A percentile compares a stretch with the other conserved stretches of the same genome.
These are phyloP conservation scores for Drosophila formosana DNA, from an alignment of 2,888 invertebrate genomes.

Conservation along the genomic window DNA sequence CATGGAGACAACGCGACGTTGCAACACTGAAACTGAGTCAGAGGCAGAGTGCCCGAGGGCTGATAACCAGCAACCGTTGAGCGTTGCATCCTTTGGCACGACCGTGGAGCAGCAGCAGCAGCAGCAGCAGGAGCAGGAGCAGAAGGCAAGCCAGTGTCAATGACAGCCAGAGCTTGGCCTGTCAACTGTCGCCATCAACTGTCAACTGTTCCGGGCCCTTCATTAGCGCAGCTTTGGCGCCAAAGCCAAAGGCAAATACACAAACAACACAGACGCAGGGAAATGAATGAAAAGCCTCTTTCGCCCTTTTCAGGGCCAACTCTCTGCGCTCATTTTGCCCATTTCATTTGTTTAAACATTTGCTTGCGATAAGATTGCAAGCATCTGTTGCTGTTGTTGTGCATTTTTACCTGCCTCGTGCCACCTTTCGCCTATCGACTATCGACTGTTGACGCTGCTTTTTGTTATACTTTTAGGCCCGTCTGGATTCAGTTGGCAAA, in stretches of 20 bases:
- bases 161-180: slow-evolving; percentile 43
- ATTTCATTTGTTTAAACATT: slow-evolving; percentile 49
- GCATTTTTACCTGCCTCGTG: no score
- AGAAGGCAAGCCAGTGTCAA: slow-evolving; percentile 53
- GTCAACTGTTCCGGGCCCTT: slow-evolving; percentile 32
- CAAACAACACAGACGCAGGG: slow-evolving; percentile 5
- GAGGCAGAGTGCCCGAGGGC: neutral
- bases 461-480: slow-evolving; percentile 24
- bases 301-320: neutral
- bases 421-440: neutral
- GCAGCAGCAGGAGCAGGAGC: neutral
- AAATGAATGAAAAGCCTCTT: neutral
- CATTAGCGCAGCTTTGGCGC: slow-evolving; percentile 61
- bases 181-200: slow-evolving; percentile 4
- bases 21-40: neutral
- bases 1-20: slow-evolving; percentile 7
- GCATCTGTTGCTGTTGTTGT: neutral
- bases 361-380: slow-evolving; percentile 56
- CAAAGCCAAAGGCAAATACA: slow-evolving; percentile 36
- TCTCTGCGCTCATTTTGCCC: slow-evolving; percentile 7
- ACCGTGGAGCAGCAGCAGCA: neutral
- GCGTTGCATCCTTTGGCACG: slow-evolving; percentile 63
- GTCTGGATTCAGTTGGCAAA: slow-evolving; percentile 31
- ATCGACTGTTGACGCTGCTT: neutral
- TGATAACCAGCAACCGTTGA: slow-evolving; percentile 38